These are phyloP conservation scores for Manacus vitellinus DNA, from an alignment of 2,113 vertebrate genomes.

Conservation along the genomic window DNA sequence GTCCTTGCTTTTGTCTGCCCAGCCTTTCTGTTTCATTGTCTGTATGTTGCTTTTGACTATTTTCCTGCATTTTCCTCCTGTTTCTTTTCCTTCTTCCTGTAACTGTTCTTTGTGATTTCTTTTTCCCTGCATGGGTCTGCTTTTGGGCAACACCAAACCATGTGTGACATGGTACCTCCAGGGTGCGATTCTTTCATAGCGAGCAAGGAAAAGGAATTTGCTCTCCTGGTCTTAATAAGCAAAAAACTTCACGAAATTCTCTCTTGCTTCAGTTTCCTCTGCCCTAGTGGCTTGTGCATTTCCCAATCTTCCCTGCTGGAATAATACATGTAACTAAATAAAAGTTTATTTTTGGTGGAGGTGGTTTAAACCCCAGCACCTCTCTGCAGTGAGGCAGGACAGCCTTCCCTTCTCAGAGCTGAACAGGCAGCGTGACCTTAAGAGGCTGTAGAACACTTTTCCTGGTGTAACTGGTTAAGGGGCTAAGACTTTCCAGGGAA, in stretches of 20 bases:
- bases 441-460: not conserved
- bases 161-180: not conserved
- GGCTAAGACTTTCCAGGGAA: not conserved
- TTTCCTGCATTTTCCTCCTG: not conserved
- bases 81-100: not conserved
- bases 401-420: not conserved
- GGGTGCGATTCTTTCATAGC: not conserved
- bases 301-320: not conserved
- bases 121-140: not conserved
- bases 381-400: not conserved
- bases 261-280: not conserved
- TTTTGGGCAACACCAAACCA: not conserved
- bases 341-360: not conserved
- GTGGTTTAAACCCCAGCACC: not conserved
- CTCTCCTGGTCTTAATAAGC: not conserved
- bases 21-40: not conserved
- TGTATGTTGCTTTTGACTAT: not conserved
- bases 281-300: not conserved
- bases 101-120: not conserved
- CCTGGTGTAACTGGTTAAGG: not conserved
- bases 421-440: not conserved
- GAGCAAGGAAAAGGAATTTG: not conserved
- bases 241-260: not conserved
- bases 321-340: not conserved
- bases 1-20: not conserved